Conservation (phyloP, 2,113 vertebrate genomes). For the Ramphastos sulfuratus region DNA sequence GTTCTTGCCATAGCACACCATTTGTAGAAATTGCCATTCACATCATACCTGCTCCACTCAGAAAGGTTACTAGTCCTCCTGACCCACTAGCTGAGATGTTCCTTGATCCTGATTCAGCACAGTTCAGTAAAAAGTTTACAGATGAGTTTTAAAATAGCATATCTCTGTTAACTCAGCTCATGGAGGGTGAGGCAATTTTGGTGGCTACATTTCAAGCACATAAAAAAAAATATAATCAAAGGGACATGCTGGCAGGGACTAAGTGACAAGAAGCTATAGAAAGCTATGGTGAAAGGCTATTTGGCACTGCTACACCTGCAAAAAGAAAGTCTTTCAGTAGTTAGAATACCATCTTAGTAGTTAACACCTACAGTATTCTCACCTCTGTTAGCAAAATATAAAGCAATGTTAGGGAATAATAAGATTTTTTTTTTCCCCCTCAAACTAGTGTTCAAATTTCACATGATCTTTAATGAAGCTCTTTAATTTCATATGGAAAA, state of each 20-base stretch:
- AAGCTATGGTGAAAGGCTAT: background rate
- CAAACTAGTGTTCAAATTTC: background rate
- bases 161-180: background rate
- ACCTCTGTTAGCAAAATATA: background rate
- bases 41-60: background rate
- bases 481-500: background rate
- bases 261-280: background rate
- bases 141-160: background rate
- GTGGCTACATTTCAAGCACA: background rate
- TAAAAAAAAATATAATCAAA: background rate
- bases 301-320: background rate
- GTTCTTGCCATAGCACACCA: background rate
- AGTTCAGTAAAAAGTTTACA: background rate
- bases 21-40: background rate
- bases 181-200: background rate
- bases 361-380: background rate
- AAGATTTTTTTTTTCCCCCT: background rate
- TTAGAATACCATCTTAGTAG: background rate
- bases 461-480: background rate
- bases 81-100: background rate
- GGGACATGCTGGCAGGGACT: accelerated
- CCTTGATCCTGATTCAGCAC: background rate
- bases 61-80: background rate
- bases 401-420: background rate
- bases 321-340: background rate